Conservation (phyloP, 2,888 invertebrate species). For the Mantis religiosa region DNA sequence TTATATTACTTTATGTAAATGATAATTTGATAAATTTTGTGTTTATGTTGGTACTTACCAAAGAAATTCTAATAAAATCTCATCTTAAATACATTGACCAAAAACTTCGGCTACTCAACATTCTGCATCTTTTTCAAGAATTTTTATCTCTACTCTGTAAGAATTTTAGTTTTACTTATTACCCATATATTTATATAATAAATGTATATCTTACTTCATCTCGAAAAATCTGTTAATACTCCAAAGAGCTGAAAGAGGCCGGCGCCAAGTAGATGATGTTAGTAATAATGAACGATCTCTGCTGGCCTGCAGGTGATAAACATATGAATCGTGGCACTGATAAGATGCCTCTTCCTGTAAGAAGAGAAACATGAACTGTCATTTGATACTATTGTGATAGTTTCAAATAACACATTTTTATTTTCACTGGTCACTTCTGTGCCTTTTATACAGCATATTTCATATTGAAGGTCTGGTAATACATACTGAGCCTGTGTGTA, state of each 20-base stretch:
- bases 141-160: too few species aligned
- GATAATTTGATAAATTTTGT: too few species aligned
- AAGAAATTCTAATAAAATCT: too few species aligned
- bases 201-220: conserved; percentile 52
- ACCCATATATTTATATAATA: background rate
- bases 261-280: conserved; percentile 81
- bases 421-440: background rate
- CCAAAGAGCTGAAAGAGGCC: conserved; percentile 80
- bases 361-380: background rate
- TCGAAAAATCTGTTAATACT: conserved; percentile 57
- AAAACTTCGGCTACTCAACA: too few species aligned
- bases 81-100: too few species aligned
- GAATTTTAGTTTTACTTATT: background rate
- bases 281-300: conserved; percentile 75
- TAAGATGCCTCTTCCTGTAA: conserved; percentile 67
- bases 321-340: conserved; percentile 81
- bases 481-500: conserved; percentile 65
- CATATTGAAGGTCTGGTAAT: background rate
- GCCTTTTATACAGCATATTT: background rate
- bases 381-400: background rate
- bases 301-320: conserved; percentile 74
- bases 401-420: background rate
- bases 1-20: too few species aligned
- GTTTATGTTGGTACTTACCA: too few species aligned
- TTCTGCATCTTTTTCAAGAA: too few species aligned